phyloP scores from a whole-genome alignment of 2,113 vertebrate species.

The Ictidomys tridecemlineatus region DNA sequence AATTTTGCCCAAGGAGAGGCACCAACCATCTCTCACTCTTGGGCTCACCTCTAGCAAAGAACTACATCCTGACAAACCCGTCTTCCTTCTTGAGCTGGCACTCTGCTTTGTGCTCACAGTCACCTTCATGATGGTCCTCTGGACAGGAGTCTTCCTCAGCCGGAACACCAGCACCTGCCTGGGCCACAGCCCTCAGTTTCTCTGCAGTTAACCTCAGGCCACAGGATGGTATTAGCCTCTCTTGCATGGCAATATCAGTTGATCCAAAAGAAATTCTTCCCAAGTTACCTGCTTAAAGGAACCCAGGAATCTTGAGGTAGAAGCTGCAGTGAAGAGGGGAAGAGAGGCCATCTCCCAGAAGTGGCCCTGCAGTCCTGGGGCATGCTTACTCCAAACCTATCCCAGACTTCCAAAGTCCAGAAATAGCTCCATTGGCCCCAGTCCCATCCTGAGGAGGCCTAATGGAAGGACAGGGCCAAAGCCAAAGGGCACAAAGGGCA shows the following conservation, averaged over 20 bases:
- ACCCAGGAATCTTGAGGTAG: neutral
- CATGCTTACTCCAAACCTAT: neutral
- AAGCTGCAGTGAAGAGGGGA: neutral
- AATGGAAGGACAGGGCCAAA: neutral
- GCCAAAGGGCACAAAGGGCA: neutral
- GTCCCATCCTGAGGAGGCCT: neutral
- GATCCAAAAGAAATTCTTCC: neutral
- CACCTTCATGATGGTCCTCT: neutral
- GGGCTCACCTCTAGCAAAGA: neutral
- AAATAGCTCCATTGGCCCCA: neutral
- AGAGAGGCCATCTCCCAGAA: neutral
- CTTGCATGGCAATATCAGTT: neutral
- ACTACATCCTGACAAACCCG: neutral
- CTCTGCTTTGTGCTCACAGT: neutral
- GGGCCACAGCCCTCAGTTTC: neutral
- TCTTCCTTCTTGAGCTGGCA: neutral
- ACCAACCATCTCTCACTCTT: neutral
- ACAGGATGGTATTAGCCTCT: neutral
- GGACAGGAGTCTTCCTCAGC: neutral
- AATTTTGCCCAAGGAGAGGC: neutral
- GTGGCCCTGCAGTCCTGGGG: neutral
- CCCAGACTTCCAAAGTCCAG: neutral
- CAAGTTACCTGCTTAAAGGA: neutral
- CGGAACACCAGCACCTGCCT: neutral
- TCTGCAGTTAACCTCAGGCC: neutral